phyloP scores from a whole-genome alignment of 2,888 invertebrate species.

The Orgyia antiqua region DNA sequence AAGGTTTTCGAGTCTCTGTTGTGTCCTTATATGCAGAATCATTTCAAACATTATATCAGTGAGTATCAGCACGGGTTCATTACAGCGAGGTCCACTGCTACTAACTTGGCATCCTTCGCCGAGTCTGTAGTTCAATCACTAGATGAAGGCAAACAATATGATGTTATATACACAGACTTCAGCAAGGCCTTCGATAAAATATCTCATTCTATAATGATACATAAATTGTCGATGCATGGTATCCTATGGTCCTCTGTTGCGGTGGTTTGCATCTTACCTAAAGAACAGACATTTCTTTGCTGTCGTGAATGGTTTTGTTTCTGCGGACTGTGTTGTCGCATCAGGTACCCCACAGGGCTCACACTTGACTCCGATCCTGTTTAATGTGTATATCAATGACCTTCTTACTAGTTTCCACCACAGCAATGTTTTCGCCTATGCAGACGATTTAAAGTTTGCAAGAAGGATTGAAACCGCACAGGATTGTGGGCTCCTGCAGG shows the following conservation, averaged over 20 bases:
- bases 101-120: neutral
- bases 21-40: neutral
- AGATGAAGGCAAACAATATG: neutral
- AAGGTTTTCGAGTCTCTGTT: conserved; percentile 2
- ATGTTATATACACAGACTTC: conserved; percentile 1
- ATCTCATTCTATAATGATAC: conserved; percentile 1
- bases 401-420: too few species aligned
- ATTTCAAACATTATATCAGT: neutral
- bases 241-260: too few species aligned
- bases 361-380: conserved; percentile 4
- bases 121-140: neutral
- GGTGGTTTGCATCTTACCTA: conserved; percentile 10
- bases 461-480: neutral
- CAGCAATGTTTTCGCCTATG: neutral
- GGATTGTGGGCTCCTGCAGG: neutral
- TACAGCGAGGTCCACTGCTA: too few species aligned
- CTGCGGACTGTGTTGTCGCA: conserved; percentile 1
- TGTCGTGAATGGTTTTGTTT: conserved; percentile 10
- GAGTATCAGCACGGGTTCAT: neutral
- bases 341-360: conserved; percentile 6
- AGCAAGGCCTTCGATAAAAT: neutral
- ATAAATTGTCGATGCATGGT: conserved; percentile 4
- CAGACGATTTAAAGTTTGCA: neutral
- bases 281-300: conserved; percentile 7
- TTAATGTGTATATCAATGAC: too few species aligned